Base-by-base conservation (phyloP, 2,113 vertebrate species). In the Sturnus vulgaris region DNA sequence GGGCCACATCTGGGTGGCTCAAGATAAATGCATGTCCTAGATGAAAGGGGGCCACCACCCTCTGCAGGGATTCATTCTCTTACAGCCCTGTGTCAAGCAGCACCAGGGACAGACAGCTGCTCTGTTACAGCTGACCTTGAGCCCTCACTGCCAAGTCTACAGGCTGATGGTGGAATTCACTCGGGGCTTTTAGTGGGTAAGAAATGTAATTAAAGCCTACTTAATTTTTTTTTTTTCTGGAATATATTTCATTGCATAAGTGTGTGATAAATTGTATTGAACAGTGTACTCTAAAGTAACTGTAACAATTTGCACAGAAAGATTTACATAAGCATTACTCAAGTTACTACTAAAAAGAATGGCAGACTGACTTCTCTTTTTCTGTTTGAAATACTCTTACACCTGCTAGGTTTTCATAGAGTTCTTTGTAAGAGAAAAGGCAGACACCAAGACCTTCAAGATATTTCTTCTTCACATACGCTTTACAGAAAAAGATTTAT, bases 401-500 rank as follows among this genome's bases (percentile, higher is more conserved):
- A 77, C 14, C 3, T 83, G 42, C 33, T 77, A 55, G 61, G 65
- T 83, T 80, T 90, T 93, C 20, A 17, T 23, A 31, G 46, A 60
- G 23, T 55, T 63, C 18, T 88, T 92, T 73, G 31, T 75, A 40
- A 64, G 12, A 81, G 37, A 81, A 90, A 31, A 63, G 33, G 22
- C 33, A 44, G 88, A 63, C 17, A 59, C 3, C 7, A 82, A 83
- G 59, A 81, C 12, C 22, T 83, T 73, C 39, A 47, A 68, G 24
- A 37, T 56, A 49, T 35, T 59, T 61, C 39, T 93, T 92, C 13
- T 21, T 88, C 72, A 75, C 44, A 55, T 82, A 46, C 0, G 0
- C 44, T 92, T 88, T 81, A 63, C 17, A 92, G 59, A 88, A 80
- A 77, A 77, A 40, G 35, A 88, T 40, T n/a, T 81, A 90, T 70